Base-by-base conservation (phyloP, 2,888 invertebrate species). In the Melanostoma mellinum region DNA sequence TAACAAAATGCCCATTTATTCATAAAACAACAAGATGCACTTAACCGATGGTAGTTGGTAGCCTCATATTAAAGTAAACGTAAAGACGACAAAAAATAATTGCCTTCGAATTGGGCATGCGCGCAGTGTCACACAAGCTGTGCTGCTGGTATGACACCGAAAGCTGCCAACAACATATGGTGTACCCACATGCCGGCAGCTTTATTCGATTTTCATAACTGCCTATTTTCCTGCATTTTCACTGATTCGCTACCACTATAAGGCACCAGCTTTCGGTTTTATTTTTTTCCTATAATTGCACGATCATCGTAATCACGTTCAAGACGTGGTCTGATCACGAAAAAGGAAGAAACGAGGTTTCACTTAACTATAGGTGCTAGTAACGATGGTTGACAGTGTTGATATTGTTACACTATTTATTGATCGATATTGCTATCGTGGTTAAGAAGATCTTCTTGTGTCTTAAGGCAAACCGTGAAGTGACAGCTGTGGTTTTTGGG, bases 251-350 rank as follows among this genome's bases (percentile, higher is more conserved):
- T 1, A 20, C 20, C 20, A 20, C 20, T 20, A 1, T 20, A 20
- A 20, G 1, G 1, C 20, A 1, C 1, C 20, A 20, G 20, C 20
- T 20, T 20, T 20, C 20, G 20, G 20, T 20, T 20, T 20, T 20
- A 20, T 20, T 20, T 20, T 20, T 20, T 20, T 20, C 20, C 20
- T 20, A 30, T 50, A 46, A 44, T 46, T 52, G 73, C 69, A 53
- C 36, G 74, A 60, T 74, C 69, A 60, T 74, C 69, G 55, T 50
- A 44, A 77, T 50, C 77, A 68, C 76, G 77, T 73, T 65, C 36
- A 50, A 63, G 42, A 50, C 33, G 61, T 42, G 6, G 20, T 20
- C 20, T 20, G 20, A 20, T 20, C 20, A 38, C 63, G 50, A 63
- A 63, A 38, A 63, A 63, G 63, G 50, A 63, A 63, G 63, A 35